Base-by-base conservation (phyloP, 2,888 invertebrate genomes). In the Odontocolon sp. region DNA sequence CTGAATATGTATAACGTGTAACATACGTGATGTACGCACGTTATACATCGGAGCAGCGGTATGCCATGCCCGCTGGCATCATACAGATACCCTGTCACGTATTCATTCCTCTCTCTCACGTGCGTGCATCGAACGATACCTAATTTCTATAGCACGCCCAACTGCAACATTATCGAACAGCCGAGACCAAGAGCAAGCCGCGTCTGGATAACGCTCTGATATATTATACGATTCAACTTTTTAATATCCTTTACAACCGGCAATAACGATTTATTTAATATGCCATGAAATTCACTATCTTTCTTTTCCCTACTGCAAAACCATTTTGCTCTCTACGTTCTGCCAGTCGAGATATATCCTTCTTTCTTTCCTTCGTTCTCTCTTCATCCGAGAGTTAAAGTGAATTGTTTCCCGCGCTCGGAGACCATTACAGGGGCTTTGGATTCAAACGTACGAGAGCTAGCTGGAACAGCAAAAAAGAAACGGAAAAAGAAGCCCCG, bases 261-360 rank as follows among this genome's bases (percentile, higher is more conserved):
- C 59, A 72, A 78, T 78, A 66, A 80, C 74, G 72, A 54, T 76
- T 78, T 66, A 71, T 80, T 73, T 73, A 73, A 76, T 73, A 67
- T 57, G 56, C 78, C 40, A 75, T 69, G 75, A 75, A 80, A 68
- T 80, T 66, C 52, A 33, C 66, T 70, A 66, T 47, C 56, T 68
- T 47, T 40, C 70, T 38, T 50, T 66, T 57, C 66, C 54, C 50
- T 63, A 33, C 28, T 31, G 23, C n/a, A n/a, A n/a, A n/a, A n/a
- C n/a, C n/a, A 26, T 26, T 36, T 38, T 3, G 36, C 40, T 21
- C 50, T 50, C 28, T 33, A 28, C 31, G 45, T 47, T n/a, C n/a
- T n/a, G n/a, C n/a, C n/a, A n/a, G n/a, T n/a, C n/a, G n/a, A n/a
- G n/a, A n/a, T n/a, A n/a, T 33, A 38, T 59, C 28, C 56, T 18